Evolutionary conservation across 1,140 invertebrate species (phyloP).

Genomic region (Pogonomyrmex californicus): DNA sequence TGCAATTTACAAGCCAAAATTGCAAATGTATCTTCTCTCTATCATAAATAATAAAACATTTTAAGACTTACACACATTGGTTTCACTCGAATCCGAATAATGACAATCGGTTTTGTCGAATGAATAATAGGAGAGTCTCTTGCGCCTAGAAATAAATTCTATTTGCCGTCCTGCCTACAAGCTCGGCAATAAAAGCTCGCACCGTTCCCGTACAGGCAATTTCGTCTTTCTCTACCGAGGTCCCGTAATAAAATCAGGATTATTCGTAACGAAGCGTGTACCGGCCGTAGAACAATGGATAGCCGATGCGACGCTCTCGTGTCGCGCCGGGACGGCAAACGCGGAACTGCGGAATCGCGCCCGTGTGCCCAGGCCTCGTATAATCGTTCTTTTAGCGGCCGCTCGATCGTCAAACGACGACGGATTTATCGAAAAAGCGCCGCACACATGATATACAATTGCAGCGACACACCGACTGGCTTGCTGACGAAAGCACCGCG

Average conservation of each 20-base stretch:
- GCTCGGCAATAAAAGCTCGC: constrained; percentile 31
- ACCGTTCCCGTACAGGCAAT: not conserved
- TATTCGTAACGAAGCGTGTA: constrained; percentile 50
- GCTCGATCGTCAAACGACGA: constrained; percentile 34
- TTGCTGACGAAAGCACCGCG: constrained; percentile 37
- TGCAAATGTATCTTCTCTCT: not conserved
- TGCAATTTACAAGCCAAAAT: not conserved
- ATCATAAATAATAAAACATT: constrained; percentile 6
- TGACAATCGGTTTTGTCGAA: not conserved
- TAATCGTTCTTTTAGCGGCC: constrained; percentile 34
- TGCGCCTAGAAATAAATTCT: constrained; percentile 14
- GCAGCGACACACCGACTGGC: constrained; percentile 41
- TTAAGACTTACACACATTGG: not conserved
- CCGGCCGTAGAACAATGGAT: constrained; percentile 13
- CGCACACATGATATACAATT: constrained; percentile 49
- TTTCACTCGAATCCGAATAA: not conserved
- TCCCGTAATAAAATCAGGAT: constrained; percentile 37
- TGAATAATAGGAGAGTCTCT: not conserved
- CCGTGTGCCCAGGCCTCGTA: not conserved
- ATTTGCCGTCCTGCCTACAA: not conserved
- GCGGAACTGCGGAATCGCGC: not conserved
- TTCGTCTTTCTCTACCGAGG: constrained; percentile 5
- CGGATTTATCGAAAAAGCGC: constrained; percentile 56
- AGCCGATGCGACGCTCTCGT: not conserved
- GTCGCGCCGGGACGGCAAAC: not conserved